phyloP scores from a whole-genome alignment of 2,888 invertebrate genomes.

The Xanthorhoe spadicearia region DNA sequence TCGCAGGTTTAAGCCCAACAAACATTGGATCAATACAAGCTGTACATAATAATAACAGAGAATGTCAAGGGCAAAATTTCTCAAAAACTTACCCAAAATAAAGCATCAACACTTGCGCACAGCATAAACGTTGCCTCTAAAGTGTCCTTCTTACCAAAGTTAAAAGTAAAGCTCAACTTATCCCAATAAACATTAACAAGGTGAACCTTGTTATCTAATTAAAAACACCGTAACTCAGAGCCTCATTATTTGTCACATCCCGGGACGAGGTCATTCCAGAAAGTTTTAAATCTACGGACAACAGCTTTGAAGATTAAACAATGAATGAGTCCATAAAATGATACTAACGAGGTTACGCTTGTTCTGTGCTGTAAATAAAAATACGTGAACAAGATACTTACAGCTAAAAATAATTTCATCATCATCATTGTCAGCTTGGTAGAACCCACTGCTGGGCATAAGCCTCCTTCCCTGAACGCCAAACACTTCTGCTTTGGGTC shows the following conservation, averaged over 20 bases:
- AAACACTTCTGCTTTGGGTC: no score
- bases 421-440: no score
- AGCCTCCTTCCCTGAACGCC: no score
- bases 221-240: slow-evolving; percentile 24
- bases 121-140: slow-evolving; percentile 4
- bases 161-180: slow-evolving; percentile 17
- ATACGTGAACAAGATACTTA: no score
- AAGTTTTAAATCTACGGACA: slow-evolving; percentile 48
- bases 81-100: slow-evolving; percentile 4
- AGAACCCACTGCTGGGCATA: no score
- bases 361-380: background rate
- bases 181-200: slow-evolving; percentile 18
- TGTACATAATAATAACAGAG: no score
- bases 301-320: slow-evolving; percentile 66
- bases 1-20: no score
- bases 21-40: no score
- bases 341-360: slow-evolving; percentile 39
- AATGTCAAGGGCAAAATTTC: no score
- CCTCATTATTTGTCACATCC: slow-evolving; percentile 25
- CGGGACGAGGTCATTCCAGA: slow-evolving; percentile 12
- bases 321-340: slow-evolving; percentile 63
- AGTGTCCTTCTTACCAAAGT: slow-evolving; percentile 14
- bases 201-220: slow-evolving; percentile 19
- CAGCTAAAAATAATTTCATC: no score
- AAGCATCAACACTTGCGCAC: background rate